These are phyloP conservation scores for Vespertilio murinus DNA, from an alignment of 2,797 vertebrate species.

Conservation along the genomic window DNA sequence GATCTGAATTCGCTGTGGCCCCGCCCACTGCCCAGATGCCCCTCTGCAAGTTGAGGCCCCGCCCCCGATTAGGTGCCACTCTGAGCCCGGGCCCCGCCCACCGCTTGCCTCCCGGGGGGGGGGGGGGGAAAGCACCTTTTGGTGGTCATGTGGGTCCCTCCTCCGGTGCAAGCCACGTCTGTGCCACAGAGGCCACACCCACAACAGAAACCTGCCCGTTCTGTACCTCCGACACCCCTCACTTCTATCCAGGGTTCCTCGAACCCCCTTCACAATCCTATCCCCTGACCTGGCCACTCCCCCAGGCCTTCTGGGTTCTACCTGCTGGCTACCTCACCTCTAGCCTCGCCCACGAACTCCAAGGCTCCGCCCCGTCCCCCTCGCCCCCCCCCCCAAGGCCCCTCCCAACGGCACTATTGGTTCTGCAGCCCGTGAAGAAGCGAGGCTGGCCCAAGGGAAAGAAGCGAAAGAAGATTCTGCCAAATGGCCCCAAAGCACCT, in stretches of 20 bases:
- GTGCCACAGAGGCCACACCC: background rate
- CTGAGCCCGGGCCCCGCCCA: background rate
- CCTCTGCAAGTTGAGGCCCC: background rate
- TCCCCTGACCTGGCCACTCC: background rate
- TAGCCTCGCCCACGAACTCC: fast-evolving
- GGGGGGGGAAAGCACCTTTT: background rate
- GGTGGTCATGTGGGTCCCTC: background rate
- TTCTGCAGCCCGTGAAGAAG: slow-evolving; percentile 92
- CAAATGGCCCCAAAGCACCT: slow-evolving; percentile 97
- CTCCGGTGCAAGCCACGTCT: background rate
- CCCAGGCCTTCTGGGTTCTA: background rate
- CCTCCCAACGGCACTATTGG: background rate
- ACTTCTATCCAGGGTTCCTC: background rate
- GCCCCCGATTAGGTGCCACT: background rate
- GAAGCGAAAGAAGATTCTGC: slow-evolving; percentile 98
- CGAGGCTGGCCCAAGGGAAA: slow-evolving; percentile 98
- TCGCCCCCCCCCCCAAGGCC: background rate
- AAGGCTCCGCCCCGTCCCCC: background rate
- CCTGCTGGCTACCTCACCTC: background rate
- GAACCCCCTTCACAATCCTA: no score
- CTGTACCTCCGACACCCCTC: background rate
- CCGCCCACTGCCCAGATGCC: slow-evolving; percentile 1
- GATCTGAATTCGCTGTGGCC: background rate
- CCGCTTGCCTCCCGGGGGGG: background rate
- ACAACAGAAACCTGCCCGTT: no score